phyloP scores from a whole-genome alignment of 2,113 vertebrate genomes.

The Odobenus rosmarus region DNA sequence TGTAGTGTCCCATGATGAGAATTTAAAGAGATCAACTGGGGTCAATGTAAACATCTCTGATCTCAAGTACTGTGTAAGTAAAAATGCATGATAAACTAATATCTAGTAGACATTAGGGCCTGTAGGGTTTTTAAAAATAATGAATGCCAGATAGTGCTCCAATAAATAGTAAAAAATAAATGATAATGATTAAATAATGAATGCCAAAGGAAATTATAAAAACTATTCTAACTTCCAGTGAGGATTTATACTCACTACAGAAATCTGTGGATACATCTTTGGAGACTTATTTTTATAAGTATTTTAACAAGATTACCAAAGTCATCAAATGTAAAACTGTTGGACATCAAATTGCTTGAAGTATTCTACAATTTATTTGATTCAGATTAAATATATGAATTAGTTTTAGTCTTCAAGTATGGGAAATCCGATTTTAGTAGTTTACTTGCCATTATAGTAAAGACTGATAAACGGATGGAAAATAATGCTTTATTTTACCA shows the following conservation, averaged over 20 bases:
- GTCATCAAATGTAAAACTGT: conserved; percentile 6
- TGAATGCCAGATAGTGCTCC: neutral
- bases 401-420: conserved; percentile 28
- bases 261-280: neutral
- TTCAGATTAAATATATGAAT: conserved; percentile 33
- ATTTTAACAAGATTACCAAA: conserved; percentile 48
- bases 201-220: neutral
- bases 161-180: neutral
- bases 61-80: conserved; percentile 93
- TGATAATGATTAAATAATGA: conserved; percentile 21
- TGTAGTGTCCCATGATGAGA: conserved; percentile 95
- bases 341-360: neutral
- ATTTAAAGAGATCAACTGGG: conserved; percentile 93
- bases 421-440: conserved; percentile 29
- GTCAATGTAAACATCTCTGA: conserved; percentile 90
- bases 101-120: neutral
- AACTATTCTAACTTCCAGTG: neutral
- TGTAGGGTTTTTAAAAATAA: neutral
- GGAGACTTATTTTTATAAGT: conserved; percentile 24
- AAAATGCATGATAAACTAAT: neutral
- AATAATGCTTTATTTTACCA: conserved; percentile 8
- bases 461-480: neutral
- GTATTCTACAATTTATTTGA: neutral
- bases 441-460: conserved; percentile 35
- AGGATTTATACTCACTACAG: neutral